Conservation (phyloP, 2,888 invertebrate genomes). For the Pristionchus entomophagus region DNA sequence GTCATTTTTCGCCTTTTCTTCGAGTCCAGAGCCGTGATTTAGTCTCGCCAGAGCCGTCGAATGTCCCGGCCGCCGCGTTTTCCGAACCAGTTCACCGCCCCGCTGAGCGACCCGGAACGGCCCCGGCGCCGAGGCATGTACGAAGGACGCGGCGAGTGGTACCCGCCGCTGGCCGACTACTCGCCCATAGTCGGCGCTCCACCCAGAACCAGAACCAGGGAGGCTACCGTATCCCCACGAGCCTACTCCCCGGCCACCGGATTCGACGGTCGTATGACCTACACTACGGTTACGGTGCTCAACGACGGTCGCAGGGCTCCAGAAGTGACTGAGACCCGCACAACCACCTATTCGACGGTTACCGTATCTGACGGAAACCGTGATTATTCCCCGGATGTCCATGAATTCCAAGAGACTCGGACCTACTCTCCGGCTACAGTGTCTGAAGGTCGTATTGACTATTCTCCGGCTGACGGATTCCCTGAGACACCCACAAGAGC, state of each 20-base stretch:
- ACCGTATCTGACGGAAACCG: not conserved
- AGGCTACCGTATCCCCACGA: not conserved
- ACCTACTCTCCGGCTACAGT: not conserved
- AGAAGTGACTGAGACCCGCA: too few species aligned
- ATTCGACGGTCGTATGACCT: too few species aligned
- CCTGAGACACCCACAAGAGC: too few species aligned
- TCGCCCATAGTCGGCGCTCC: not conserved
- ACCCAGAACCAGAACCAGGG: not conserved
- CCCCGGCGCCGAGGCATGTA: not conserved
- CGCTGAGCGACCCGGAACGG: not conserved
- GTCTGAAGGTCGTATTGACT: too few species aligned
- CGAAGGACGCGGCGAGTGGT: constrained; percentile 9
- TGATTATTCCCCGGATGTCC: not conserved
- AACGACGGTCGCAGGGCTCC: too few species aligned
- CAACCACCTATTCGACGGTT: not conserved
- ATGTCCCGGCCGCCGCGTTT: constrained; percentile 27
- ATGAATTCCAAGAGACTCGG: not conserved
- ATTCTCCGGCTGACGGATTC: too few species aligned
- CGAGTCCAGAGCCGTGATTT: not conserved
- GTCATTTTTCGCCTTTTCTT: too few species aligned
- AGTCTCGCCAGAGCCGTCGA: not conserved
- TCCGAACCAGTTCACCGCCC: constrained; percentile 4
- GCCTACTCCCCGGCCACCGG: not conserved
- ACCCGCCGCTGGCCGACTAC: not conserved
- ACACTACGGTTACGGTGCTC: too few species aligned